These are phyloP conservation scores for Limenitis camilla DNA, from an alignment of 2,888 invertebrate genomes.

Conservation along the genomic window DNA sequence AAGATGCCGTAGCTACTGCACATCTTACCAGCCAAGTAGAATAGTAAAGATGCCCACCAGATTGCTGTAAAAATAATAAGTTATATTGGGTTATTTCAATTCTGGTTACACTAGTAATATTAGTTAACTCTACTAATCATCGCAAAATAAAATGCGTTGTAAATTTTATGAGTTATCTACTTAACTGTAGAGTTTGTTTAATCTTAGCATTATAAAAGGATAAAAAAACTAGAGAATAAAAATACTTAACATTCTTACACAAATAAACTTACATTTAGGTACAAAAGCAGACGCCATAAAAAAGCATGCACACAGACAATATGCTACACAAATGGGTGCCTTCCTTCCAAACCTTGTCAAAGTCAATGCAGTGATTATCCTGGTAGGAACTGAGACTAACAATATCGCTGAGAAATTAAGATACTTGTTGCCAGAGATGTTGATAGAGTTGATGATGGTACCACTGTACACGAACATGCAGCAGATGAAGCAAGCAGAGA, in stretches of 20 bases:
- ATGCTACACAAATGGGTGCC: slow-evolving; percentile 57
- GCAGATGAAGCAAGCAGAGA: slow-evolving; percentile 79
- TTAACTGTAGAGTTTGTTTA: no score
- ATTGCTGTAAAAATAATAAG: slow-evolving; percentile 36
- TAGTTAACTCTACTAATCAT: no score
- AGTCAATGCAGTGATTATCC: slow-evolving; percentile 63
- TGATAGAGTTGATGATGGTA: slow-evolving; percentile 83
- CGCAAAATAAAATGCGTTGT: no score
- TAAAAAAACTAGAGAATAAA: no score
- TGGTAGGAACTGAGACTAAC: slow-evolving; percentile 78
- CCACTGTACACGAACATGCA: slow-evolving; percentile 86
- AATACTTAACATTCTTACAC: no score
- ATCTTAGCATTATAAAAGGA: no score
- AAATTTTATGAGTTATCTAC: no score
- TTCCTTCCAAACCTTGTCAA: slow-evolving; percentile 78
- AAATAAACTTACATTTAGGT: slow-evolving; percentile 57
- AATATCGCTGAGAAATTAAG: slow-evolving; percentile 81
- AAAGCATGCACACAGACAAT: slow-evolving; percentile 62
- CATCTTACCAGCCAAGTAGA: slow-evolving; percentile 78
- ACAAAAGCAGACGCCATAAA: slow-evolving; percentile 73
- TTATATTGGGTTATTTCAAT: no score
- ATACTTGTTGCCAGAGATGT: slow-evolving; percentile 82
- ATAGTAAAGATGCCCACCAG: slow-evolving; percentile 56
- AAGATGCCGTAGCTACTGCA: slow-evolving; percentile 79
- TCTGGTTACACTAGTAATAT: no score